Evolutionary conservation across 2,888 invertebrate species (phyloP), one percentile per base, ranked within the genome.

Genomic region (Xanthorhoe designata): DNA sequence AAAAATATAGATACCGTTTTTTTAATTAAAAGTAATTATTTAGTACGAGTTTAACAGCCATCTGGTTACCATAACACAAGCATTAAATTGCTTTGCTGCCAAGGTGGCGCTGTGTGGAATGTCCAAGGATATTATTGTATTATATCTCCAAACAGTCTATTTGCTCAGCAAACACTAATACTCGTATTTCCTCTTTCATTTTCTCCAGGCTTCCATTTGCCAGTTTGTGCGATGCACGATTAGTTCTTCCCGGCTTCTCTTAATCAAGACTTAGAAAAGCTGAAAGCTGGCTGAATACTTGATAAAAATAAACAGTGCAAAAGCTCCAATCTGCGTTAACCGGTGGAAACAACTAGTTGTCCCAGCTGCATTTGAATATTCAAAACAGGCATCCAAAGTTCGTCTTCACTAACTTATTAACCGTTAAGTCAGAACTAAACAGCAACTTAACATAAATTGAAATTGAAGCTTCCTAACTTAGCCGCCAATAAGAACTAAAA

Each of bases 401-500:
- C 29, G 55, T 19, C 59, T 50, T 32, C 58, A 60, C 49, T 64
- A 61, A 68, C 64, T 68, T 64, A 68, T 68, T 64, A 64, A 61
- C 63, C 42, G 56, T 63, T 67, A 62, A 59, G 55, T 63, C 51
- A 49, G 50, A 64, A 67, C 63, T 68, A 68, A 64, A 64, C 68
- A 67, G 55, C 17, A 63, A 68, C 57, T 68, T 64, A 52, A 53
- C 61, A 68, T 68, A 64, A 68, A 64, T 68, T 68, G 60, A 64
- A 68, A 68, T 64, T 42, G 64, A 61, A 61, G 71, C 70, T 72
- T 67, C 61, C 42, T 57, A 72, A 73, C 75, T 75, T 55, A 24
- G 69, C 72, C 67, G 64, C 65, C 76, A 75, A 73, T 71, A 73
- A 68, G 74, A 68, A 76, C 17, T 38, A 62, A 62, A 66, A 78